A percentile compares a stretch with the other conserved stretches of the same genome.
These are phyloP conservation scores for Cinclus mexicanus DNA, from an alignment of 2,113 vertebrate genomes.

Conservation along the genomic window DNA sequence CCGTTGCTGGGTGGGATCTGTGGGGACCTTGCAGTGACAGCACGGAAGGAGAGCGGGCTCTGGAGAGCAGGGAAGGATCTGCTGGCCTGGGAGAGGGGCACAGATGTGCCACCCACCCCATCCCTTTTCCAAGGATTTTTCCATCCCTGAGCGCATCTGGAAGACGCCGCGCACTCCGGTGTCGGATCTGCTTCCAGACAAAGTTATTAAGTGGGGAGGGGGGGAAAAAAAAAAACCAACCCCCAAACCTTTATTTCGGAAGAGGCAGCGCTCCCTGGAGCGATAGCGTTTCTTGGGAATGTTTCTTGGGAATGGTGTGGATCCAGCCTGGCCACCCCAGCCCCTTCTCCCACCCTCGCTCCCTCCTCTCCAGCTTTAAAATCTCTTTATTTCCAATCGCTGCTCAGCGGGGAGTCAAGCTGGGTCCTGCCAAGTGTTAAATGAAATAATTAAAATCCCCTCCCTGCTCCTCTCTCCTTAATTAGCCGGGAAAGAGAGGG, in stretches of 20 bases:
- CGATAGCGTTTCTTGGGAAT: rapidly evolving
- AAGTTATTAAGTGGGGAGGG: background rate
- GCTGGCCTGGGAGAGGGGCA: background rate
- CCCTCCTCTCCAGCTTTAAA: background rate
- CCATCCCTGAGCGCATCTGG: background rate
- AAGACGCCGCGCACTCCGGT: rapidly evolving
- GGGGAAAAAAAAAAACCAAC: background rate
- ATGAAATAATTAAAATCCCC: slow-evolving; percentile 48
- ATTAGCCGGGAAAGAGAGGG: slow-evolving; percentile 33
- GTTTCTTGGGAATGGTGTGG: background rate
- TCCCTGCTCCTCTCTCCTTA: background rate
- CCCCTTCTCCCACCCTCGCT: background rate
- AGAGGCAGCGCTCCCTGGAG: background rate
- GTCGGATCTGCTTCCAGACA: background rate
- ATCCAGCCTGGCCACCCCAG: background rate
- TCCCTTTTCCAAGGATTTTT: background rate
- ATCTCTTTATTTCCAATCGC: slow-evolving; percentile 2
- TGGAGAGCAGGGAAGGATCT: too few relatives aligned
- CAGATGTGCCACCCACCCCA: rapidly evolving
- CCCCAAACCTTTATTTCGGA: background rate
- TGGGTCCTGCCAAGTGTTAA: slow-evolving; percentile 48
- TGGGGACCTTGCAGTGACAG: rapidly evolving
- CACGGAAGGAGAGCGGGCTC: background rate
- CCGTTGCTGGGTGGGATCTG: background rate
- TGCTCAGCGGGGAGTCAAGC: slow-evolving; percentile 30